Conservation (phyloP, 2,888 invertebrate genomes). For the Phyllotreta cruciferae region DNA sequence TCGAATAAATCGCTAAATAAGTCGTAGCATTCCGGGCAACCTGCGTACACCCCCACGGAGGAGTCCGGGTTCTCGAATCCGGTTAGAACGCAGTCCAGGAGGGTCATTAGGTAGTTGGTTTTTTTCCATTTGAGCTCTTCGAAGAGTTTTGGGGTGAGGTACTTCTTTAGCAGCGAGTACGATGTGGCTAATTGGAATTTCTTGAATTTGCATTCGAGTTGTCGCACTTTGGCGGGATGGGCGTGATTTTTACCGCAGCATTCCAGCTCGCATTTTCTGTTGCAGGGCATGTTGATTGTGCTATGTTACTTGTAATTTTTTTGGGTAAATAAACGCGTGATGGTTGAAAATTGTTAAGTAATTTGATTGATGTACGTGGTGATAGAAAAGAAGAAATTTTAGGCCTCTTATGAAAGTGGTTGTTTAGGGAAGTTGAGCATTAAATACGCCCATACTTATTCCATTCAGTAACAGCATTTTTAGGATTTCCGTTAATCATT, state of each 20-base stretch:
- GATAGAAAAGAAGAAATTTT: too few relatives aligned
- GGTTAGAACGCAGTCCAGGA: conserved; percentile 71
- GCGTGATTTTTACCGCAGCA: conserved; percentile 48
- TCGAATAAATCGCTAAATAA: conserved; percentile 71
- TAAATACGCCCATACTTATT: too few relatives aligned
- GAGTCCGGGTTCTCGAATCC: conserved; percentile 72
- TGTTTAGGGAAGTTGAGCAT: too few relatives aligned
- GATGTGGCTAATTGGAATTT: conserved; percentile 62
- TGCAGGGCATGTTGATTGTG: neutral
- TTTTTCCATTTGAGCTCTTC: conserved; percentile 64
- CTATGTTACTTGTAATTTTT: neutral
- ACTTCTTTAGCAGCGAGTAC: conserved; percentile 69
- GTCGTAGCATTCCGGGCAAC: conserved; percentile 71
- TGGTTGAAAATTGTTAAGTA: neutral
- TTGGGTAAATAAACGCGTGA: neutral
- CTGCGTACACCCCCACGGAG: conserved; percentile 70
- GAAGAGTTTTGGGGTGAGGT: conserved; percentile 63
- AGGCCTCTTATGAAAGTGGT: too few relatives aligned
- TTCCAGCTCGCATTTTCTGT: conserved; percentile 47
- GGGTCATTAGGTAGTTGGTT: conserved; percentile 66
- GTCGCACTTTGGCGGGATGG: conserved; percentile 58
- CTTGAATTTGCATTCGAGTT: conserved; percentile 62
- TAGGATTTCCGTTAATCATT: neutral
- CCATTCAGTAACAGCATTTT: neutral
- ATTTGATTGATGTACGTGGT: too few relatives aligned